Percentiles rank a stretch among this genome's conserved stretches.
These are phyloP conservation scores for Amphiura filiformis DNA, from an alignment of 35 echinoderm and acorn worm genomes.

Conservation along the genomic window DNA sequence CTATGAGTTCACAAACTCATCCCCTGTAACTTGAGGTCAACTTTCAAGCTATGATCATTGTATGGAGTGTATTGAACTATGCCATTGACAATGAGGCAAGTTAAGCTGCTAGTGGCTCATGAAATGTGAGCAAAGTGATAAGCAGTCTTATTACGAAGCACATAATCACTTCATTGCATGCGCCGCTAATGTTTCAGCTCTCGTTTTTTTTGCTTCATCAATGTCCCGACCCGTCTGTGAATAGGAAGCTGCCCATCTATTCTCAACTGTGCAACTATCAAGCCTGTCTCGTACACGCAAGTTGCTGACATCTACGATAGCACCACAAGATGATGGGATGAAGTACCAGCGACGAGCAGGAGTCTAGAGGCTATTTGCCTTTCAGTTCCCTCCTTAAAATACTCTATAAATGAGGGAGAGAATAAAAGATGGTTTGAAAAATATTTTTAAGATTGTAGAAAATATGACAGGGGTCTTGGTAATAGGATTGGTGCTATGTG, in stretches of 20 bases:
- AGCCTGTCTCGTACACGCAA: too few relatives aligned
- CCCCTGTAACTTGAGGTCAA: too few relatives aligned
- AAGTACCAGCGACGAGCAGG: not conserved
- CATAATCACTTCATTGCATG: slow-evolving; percentile 1
- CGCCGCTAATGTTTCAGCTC: not conserved
- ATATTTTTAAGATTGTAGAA: not conserved
- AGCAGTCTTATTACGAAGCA: not conserved
- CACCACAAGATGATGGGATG: too few relatives aligned
- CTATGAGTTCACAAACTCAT: too few relatives aligned
- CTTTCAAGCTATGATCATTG: too few relatives aligned
- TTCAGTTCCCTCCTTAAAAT: not conserved
- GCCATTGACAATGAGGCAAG: too few relatives aligned
- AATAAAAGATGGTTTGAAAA: not conserved
- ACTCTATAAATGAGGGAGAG: not conserved
- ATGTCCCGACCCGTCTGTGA: not conserved
- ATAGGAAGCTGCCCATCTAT: slow-evolving; percentile 4
- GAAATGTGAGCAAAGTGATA: not conserved
- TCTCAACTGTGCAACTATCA: not conserved
- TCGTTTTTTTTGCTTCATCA: not conserved
- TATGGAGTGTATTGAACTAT: too few relatives aligned
- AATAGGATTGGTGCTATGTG: not conserved
- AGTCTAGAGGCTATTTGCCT: not conserved
- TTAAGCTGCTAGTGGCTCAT: too few relatives aligned
- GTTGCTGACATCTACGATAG: too few relatives aligned
- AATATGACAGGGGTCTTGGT: slow-evolving; percentile 1